Base-by-base conservation (phyloP, 2,797 vertebrate genomes). In the Loris lydekkerianus region DNA sequence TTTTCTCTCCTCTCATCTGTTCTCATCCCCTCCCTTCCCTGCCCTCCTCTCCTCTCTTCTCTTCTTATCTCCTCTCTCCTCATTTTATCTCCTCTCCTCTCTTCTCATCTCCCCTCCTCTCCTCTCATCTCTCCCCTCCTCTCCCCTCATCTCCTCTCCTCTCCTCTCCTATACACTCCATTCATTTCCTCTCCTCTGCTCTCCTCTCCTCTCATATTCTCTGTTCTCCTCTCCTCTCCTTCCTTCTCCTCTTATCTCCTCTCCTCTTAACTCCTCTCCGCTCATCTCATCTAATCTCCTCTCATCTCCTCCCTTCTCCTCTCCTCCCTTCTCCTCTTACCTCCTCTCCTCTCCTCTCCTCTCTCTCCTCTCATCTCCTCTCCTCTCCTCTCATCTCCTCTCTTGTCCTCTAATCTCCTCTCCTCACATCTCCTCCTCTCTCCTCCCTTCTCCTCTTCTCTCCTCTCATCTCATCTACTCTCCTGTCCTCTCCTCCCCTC, bases 1-100 rank as follows among this genome's bases (percentile, higher is more conserved):
- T 10, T 0, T 25, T 21, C 5, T 0, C 17, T 5, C 4, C 0
- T 8, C n/a, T 10, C 4, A 7, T 0, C 67, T 8, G 10, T 20
- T 14, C 3, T 34, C 10, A 4, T 9, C 3, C 1, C 31, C 65
- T 67, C 25, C 37, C 20, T 7, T 27, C 46, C 6, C n/a, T n/a
- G n/a, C 18, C 87, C 65, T 18, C 27, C 7, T 34, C 31, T 10
- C 25, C 27, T 11, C 21, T 25, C 7, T 23, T 5, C 13, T 15
- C 13, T 5, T 25, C 0, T 31, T 6, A 18, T 4, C 65, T 17
- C 10, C 1, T 20, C 34, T 37, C 2, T n/a, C 3, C 49, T 4
- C 43, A 13, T 23, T 31, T 60, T 3, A 17, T 3, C 8, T 9
- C 43, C 73, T 69, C 27, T 58, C 61, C 18, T 34, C 37, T 23